Evolutionary conservation across 2,888 invertebrate species (phyloP).

Genomic region (Ellobium chinense): DNA sequence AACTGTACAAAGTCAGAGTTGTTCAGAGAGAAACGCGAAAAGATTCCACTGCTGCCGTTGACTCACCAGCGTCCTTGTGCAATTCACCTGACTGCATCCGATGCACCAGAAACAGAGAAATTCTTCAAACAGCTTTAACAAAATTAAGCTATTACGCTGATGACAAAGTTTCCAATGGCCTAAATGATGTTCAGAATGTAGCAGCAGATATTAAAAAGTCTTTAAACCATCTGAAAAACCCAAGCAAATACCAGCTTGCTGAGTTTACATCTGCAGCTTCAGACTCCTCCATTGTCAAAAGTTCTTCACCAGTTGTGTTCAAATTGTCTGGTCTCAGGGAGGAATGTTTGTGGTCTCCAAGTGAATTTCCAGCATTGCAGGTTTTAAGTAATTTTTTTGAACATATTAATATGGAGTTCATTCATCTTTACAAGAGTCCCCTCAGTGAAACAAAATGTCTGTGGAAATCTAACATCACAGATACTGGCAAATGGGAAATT

Average conservation of each 20-base stretch:
- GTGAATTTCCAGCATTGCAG: conserved; percentile 45
- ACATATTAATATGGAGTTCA: conserved; percentile 48
- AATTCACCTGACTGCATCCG: conserved; percentile 51
- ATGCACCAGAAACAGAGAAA: conserved; percentile 49
- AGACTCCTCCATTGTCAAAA: not conserved
- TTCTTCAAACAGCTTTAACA: conserved; percentile 47
- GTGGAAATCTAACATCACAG: conserved; percentile 71
- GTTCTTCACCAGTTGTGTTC: conserved; percentile 49
- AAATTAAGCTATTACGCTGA: conserved; percentile 45
- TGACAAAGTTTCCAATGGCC: not conserved
- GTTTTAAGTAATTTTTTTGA: conserved; percentile 23
- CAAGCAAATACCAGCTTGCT: not conserved
- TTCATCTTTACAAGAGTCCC: conserved; percentile 37
- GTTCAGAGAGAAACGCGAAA: not conserved
- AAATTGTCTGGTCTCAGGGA: conserved; percentile 48
- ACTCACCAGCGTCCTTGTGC: conserved; percentile 32
- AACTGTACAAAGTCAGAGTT: conserved; percentile 21
- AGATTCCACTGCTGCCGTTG: not conserved
- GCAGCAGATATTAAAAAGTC: conserved; percentile 24
- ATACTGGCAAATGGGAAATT: conserved; percentile 69
- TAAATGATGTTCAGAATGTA: conserved; percentile 12
- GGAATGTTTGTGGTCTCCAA: conserved; percentile 44
- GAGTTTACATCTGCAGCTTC: not conserved
- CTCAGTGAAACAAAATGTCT: conserved; percentile 17
- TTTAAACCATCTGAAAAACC: conserved; percentile 1